A percentile compares a stretch with the other conserved stretches of the same genome.
Conservation (phyloP, 2,113 vertebrate species). For the Callithrix jacchus region DNA sequence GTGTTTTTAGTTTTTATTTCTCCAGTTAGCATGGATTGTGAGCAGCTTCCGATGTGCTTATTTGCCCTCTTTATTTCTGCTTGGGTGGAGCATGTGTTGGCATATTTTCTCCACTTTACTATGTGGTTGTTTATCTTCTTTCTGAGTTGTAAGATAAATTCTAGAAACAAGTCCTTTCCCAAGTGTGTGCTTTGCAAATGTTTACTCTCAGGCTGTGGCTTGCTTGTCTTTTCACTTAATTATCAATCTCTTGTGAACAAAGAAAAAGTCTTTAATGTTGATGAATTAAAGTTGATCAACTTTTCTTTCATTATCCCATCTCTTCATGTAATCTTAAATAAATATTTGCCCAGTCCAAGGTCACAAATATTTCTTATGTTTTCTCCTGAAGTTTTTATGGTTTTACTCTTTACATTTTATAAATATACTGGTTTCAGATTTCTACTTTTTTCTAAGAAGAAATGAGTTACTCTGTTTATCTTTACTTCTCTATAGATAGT, state of each 20-base stretch:
- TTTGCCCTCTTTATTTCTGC: background rate
- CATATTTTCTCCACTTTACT: background rate
- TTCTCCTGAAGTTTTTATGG: background rate
- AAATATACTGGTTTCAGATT: background rate
- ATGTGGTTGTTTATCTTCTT: background rate
- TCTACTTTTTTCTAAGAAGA: background rate
- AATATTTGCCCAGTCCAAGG: background rate
- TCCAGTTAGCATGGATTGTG: background rate
- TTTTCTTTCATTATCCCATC: background rate
- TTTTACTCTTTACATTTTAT: background rate
- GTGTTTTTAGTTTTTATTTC: background rate
- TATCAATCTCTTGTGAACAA: background rate
- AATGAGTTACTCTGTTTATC: background rate
- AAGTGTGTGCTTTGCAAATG: background rate
- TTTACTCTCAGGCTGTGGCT: background rate
- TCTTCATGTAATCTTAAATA: background rate
- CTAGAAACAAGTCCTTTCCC: background rate
- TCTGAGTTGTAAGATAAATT: background rate
- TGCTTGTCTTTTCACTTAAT: background rate
- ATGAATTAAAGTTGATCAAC: background rate
- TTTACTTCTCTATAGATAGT: background rate
- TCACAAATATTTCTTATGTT: background rate
- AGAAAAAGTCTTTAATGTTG: background rate
- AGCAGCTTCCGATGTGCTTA: background rate
- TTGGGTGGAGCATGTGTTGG: background rate